phyloP scores from a whole-genome alignment of 2,113 vertebrate species.

The Oxyruncus cristatus region DNA sequence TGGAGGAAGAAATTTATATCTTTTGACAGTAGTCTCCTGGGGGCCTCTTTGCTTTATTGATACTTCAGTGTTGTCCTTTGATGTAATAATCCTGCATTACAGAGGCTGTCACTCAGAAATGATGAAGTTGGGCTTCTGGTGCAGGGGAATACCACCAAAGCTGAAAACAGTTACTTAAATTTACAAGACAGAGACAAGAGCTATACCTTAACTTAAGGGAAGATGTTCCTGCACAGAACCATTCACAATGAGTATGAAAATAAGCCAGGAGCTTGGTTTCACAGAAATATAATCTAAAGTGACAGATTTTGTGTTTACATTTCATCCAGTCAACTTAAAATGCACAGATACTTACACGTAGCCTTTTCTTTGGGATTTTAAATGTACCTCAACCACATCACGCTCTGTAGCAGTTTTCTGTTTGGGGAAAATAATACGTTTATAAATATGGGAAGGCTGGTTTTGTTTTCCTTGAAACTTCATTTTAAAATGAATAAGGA shows the following conservation, averaged over 20 bases:
- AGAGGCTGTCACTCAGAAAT: constrained; percentile 30
- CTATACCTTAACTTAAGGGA: not conserved
- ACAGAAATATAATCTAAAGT: not conserved
- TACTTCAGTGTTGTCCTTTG: not conserved
- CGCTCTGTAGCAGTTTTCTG: not conserved
- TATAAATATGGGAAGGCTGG: not conserved
- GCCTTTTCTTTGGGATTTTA: not conserved
- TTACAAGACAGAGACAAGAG: not conserved
- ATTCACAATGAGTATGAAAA: not conserved
- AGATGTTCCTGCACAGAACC: not conserved
- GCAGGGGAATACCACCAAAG: not conserved
- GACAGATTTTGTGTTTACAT: not conserved
- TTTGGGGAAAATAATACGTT: not conserved
- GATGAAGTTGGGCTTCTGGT: not conserved
- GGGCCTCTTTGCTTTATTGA: constrained; percentile 30
- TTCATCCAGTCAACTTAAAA: not conserved
- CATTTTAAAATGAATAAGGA: not conserved
- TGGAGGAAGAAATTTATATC: constrained; percentile 19
- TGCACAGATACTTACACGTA: not conserved
- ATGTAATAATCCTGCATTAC: constrained; percentile 38
- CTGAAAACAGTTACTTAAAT: not conserved
- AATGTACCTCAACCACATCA: not conserved
- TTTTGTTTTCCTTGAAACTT: not conserved
- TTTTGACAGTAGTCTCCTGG: constrained; percentile 22
- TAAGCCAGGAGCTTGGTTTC: not conserved